Conservation (phyloP, 92 coral and sea anemone species). For the Palythoa grandiflora region DNA sequence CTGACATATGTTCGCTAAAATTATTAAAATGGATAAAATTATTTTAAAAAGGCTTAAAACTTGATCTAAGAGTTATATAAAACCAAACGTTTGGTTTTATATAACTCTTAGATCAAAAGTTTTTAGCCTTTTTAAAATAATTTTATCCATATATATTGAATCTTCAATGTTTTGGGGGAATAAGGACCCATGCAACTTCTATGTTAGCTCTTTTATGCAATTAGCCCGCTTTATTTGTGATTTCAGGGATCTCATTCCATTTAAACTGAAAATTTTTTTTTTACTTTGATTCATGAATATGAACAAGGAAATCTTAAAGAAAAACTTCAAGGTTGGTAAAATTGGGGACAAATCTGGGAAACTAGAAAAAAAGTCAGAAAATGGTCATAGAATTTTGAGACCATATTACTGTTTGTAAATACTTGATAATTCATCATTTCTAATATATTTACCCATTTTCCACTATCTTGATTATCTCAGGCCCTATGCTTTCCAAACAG, state of each 20-base stretch:
- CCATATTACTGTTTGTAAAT: background rate
- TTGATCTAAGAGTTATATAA: no score
- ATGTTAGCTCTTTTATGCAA: background rate
- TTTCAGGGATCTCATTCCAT: background rate
- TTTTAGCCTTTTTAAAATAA: no score
- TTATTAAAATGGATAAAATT: no score
- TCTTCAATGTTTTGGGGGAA: background rate
- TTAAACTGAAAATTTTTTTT: background rate
- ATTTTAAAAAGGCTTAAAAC: no score
- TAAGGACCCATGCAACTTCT: background rate
- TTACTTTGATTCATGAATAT: background rate
- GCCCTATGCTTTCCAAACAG: background rate
- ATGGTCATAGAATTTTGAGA: conserved; percentile 1
- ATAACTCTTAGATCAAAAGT: no score
- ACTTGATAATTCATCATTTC: conserved; percentile 1
- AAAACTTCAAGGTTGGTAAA: background rate
- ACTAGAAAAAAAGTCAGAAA: conserved; percentile 12
- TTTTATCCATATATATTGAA: background rate
- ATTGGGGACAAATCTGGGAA: conserved; percentile 8
- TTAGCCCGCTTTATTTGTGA: conserved; percentile 1
- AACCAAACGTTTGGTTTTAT: no score
- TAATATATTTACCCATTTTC: background rate
- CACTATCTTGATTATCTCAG: background rate
- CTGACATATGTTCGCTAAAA: no score
- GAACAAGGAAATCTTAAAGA: background rate